phyloP scores from a whole-genome alignment of 2,797 vertebrate species.

The Xiphorhynchus erythropygius region DNA sequence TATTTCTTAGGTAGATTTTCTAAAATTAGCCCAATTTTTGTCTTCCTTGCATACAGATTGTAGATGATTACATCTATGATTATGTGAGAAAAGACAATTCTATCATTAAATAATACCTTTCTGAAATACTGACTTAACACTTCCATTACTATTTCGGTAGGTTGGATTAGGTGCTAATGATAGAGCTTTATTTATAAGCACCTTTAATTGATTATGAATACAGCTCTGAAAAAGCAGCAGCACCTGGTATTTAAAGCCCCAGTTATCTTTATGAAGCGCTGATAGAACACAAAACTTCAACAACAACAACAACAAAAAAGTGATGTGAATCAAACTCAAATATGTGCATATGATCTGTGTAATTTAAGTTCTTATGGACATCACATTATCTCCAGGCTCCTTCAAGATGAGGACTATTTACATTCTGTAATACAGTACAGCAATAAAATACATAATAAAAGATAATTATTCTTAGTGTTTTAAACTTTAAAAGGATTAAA shows the following conservation, averaged over 20 bases:
- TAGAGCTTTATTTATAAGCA: background rate
- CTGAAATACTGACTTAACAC: background rate
- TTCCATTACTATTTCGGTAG: background rate
- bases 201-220: background rate
- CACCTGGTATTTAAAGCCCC: background rate
- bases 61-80: background rate
- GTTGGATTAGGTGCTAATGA: background rate
- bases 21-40: background rate
- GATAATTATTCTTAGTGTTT: background rate
- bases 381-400: background rate
- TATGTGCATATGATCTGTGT: background rate
- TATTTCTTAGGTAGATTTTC: background rate
- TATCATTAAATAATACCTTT: background rate
- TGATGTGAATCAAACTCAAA: background rate
- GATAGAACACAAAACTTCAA: background rate
- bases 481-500: background rate
- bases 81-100: background rate
- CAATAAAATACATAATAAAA: background rate
- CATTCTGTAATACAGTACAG: background rate
- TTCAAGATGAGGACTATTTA: background rate
- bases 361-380: background rate
- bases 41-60: background rate
- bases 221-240: background rate
- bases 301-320: background rate
- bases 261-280: background rate